Base-by-base conservation (phyloP, 2,888 invertebrate species). In the Chalcis sispes region DNA sequence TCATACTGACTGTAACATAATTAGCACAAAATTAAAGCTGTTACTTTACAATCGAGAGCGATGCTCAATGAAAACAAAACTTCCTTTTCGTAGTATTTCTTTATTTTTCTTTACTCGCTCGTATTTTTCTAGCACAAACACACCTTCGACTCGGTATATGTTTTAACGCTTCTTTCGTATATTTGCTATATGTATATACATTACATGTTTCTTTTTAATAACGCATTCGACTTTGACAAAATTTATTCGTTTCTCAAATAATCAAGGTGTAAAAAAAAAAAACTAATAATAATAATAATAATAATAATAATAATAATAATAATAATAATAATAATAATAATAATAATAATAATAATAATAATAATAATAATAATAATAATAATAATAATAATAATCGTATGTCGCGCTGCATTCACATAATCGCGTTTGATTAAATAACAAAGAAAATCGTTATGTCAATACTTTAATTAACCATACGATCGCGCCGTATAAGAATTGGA, bases 21-120 rank as follows among this genome's bases (percentile, higher is more conserved):
- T 71, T 85, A 83, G 82, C 83, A 75, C 76, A 72, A 61, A 76
- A 82, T 83, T 85, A 83, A 85, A 40, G 48, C n/a, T 42, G 32
- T 56, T 61, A 52, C 50, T 61, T 61, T 10, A 40, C 36, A 52
- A 71, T 62, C 15, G 64, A 56, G 56, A 56, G 58, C 71, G 48
- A 20, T 56, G 46, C 56, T 48, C 50, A 18, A 27, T 61, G 40
- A 69, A 48, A 69, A 56, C 18, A 48, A 32, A 23, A 32, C 32
- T 40, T 67, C 40, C n/a, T 15, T 46, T 50, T 10, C 40, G 10
- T 42, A 36, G 5, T 54, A 2, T 1, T 25, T 54, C 56, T 36
- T 36, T 36, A 10, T 7, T 7, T 4, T 7, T 36, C 36, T 36
- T 36, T 36, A 42, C 27, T 29, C n/a, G n/a, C 13, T 67, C 56